Percentiles rank a stretch among this genome's conserved stretches.
Conservation (phyloP, 2,888 invertebrate genomes). For the Abrostola triplasia region DNA sequence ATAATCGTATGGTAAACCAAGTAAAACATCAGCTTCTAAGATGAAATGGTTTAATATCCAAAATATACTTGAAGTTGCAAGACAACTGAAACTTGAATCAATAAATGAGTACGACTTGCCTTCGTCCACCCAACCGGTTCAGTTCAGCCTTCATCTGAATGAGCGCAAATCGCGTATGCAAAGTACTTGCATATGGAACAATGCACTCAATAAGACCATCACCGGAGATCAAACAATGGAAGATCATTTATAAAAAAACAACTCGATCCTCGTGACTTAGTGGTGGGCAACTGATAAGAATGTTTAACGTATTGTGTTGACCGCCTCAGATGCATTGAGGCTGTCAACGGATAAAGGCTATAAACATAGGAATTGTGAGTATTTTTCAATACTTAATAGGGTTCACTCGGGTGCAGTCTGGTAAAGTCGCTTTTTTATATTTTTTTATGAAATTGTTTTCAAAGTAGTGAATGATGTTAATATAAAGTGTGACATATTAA, state of each 20-base stretch:
- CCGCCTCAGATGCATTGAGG: neutral
- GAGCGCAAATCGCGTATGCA: conserved; percentile 21
- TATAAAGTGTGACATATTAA: no score
- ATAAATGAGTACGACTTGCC: conserved; percentile 3
- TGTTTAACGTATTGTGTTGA: neutral
- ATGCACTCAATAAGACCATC: conserved; percentile 57
- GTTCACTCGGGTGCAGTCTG: no score
- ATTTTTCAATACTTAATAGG: no score
- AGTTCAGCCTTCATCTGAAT: conserved; percentile 39
- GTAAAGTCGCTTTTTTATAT: no score
- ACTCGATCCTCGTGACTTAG: conserved; percentile 44
- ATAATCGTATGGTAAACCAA: no score
- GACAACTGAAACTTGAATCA: conserved; percentile 15
- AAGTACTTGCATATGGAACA: conserved; percentile 50
- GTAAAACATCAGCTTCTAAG: no score
- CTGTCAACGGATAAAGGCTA: no score
- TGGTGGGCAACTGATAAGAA: conserved; percentile 25
- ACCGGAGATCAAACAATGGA: conserved; percentile 56
- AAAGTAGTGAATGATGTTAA: no score
- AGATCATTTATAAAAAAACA: conserved; percentile 51
- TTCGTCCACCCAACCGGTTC: conserved; percentile 34
- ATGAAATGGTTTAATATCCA: neutral
- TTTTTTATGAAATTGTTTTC: no score
- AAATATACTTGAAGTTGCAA: neutral
- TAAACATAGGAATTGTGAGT: neutral